Evolutionary conservation across 2,113 vertebrate genomes (phyloP).

Genomic region (Pterophyllum scalare): DNA sequence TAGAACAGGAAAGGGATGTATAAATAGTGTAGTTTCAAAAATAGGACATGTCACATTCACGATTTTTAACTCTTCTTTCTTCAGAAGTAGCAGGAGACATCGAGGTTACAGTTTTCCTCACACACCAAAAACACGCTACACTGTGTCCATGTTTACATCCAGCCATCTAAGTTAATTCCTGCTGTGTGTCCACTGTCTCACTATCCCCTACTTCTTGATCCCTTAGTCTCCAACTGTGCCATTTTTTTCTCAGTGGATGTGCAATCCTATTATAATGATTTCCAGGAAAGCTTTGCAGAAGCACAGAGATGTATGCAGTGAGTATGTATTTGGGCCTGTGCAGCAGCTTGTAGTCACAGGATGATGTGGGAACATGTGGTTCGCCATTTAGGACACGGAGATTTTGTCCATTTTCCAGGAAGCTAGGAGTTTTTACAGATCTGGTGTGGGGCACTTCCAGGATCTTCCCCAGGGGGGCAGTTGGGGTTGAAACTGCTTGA

Average conservation of each 20-base stretch:
- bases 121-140: neutral
- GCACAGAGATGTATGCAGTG: neutral
- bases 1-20: constrained; percentile 26
- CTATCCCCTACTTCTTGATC: constrained; percentile 27
- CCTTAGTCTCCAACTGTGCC: constrained; percentile 47
- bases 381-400: neutral
- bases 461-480: too few species aligned
- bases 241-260: constrained; percentile 51
- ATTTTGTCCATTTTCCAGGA: constrained; percentile 13
- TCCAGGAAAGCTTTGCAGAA: constrained; percentile 63
- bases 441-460: neutral
- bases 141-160: constrained; percentile 14
- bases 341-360: neutral
- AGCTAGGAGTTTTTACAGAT: neutral
- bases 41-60: constrained; percentile 29
- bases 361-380: constrained; percentile 3
- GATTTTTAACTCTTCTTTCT: neutral
- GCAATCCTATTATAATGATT: constrained; percentile 64
- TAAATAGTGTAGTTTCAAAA: constrained; percentile 46
- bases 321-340: neutral
- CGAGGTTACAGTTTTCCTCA: neutral
- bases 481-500: too few species aligned
- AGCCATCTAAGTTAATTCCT: constrained; percentile 24
- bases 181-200: constrained; percentile 27
- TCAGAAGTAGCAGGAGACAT: neutral